Evolutionary conservation across 2,797 vertebrate genomes (phyloP).

Genomic region (Pipistrellus kuhlii): DNA sequence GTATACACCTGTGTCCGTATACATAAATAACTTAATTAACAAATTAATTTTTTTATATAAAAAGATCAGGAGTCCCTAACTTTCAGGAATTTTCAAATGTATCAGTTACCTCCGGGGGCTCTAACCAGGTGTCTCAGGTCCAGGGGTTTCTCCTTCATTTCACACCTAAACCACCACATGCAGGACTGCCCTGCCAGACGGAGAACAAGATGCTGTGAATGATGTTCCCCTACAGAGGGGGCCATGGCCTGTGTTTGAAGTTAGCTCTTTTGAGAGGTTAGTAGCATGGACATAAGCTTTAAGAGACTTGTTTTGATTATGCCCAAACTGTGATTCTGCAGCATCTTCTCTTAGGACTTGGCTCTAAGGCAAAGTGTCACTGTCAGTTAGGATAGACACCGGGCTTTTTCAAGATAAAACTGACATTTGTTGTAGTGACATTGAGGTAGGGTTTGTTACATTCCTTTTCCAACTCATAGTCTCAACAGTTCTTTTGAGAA

Average conservation of each 20-base stretch:
- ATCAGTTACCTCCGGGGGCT: not conserved
- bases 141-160: not conserved
- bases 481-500: conserved; percentile 12
- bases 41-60: not conserved
- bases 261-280: not conserved
- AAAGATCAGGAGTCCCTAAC: not conserved
- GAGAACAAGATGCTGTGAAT: not conserved
- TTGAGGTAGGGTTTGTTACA: conserved; percentile 20
- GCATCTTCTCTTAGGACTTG: not conserved
- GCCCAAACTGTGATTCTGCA: not conserved
- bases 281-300: not conserved
- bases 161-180: not conserved
- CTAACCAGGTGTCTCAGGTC: not conserved
- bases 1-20: not conserved
- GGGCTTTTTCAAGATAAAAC: not conserved
- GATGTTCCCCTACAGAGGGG: not conserved
- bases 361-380: not conserved
- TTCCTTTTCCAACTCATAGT: not conserved
- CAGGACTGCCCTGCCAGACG: not conserved
- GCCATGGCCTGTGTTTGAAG: not conserved
- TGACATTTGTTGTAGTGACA: conserved; percentile 48
- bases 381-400: not conserved
- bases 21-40: not conserved
- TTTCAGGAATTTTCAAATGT: not conserved
- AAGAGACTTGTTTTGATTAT: not conserved